phyloP scores from a whole-genome alignment of 1,140 invertebrate species.

The Apis florea region DNA sequence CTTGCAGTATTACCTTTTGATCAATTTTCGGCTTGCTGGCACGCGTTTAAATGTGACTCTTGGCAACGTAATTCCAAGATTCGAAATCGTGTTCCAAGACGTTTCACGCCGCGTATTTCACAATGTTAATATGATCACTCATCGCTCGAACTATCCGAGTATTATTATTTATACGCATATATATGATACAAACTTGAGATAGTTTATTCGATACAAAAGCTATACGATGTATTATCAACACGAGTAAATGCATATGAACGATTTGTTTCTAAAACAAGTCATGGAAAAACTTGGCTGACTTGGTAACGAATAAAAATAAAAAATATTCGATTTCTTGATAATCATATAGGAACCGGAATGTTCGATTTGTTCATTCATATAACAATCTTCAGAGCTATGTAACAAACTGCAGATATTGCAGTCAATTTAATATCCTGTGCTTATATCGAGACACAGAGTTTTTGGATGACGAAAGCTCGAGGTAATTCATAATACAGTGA shows the following conservation, averaged over 20 bases:
- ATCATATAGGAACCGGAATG: conserved; percentile 25
- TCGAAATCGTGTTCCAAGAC: background rate
- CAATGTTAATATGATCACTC: background rate
- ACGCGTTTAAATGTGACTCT: background rate
- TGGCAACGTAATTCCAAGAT: background rate
- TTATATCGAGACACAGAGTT: background rate
- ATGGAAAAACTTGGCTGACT: background rate
- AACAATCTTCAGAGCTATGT: background rate
- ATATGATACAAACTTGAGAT: background rate
- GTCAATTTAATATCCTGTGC: background rate
- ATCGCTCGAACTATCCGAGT: background rate
- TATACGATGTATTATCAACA: background rate
- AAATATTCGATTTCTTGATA: background rate
- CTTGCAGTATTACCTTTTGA: conserved; percentile 1
- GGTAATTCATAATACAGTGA: background rate
- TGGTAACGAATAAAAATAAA: background rate
- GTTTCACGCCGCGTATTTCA: background rate
- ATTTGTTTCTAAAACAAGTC: background rate
- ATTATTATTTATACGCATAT: background rate
- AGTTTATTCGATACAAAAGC: background rate
- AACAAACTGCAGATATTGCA: background rate
- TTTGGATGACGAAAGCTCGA: background rate
- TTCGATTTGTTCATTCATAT: background rate
- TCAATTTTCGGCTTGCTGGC: conserved; percentile 1
- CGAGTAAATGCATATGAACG: background rate